A percentile compares a stretch with the other conserved stretches of the same genome.
phyloP scores from a whole-genome alignment of 1,140 invertebrate species.

The Physella acuta region DNA sequence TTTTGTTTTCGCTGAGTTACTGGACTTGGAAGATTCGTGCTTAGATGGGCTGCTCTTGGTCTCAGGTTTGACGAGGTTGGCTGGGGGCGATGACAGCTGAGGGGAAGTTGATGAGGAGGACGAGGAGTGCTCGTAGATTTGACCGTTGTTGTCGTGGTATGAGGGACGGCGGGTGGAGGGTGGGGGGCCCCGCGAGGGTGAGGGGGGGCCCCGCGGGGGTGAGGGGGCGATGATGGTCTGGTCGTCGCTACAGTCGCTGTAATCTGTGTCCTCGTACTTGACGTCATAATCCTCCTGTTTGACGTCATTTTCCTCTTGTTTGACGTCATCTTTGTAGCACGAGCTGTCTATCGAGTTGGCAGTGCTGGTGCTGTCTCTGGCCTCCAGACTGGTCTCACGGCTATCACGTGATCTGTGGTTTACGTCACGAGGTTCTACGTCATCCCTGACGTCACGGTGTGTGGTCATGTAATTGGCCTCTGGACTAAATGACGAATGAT shows the following conservation, averaged over 20 bases:
- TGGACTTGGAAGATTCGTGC: background rate
- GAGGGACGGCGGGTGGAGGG: background rate
- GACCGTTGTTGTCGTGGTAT: background rate
- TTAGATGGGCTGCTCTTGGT: background rate
- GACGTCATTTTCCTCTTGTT: background rate
- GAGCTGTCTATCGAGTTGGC: background rate
- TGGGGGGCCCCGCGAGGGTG: background rate
- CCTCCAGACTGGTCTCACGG: no score
- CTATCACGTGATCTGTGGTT: no score
- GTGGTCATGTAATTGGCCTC: no score
- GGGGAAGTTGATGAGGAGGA: background rate
- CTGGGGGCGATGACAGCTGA: background rate
- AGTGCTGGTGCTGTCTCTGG: no score
- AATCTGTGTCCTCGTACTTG: conserved; percentile 8
- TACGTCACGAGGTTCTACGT: no score
- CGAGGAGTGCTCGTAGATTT: background rate
- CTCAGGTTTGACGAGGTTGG: background rate
- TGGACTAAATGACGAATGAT: no score
- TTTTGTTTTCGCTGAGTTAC: background rate
- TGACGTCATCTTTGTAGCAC: background rate
- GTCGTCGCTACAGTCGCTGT: background rate
- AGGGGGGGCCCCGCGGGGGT: background rate
- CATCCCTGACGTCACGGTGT: no score
- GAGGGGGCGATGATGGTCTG: background rate
- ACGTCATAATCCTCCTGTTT: no score